Evolutionary conservation across 2,888 invertebrate species (phyloP).

Genomic region (Acanthopleura granulata): DNA sequence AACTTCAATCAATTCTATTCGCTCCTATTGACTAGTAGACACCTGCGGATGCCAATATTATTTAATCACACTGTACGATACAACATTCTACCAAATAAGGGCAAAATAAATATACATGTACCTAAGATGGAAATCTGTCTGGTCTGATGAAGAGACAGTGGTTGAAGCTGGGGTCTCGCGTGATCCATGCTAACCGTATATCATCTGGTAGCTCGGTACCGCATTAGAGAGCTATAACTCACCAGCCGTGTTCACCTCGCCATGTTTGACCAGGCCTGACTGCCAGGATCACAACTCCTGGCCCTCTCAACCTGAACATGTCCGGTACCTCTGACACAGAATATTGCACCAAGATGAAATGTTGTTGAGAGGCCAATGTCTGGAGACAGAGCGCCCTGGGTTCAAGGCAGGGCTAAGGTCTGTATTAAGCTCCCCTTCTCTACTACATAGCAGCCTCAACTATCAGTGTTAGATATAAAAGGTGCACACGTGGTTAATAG

Average conservation of each 20-base stretch:
- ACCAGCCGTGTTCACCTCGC: too few species aligned
- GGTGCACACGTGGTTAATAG: constrained; percentile 19
- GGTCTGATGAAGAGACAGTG: constrained; percentile 11
- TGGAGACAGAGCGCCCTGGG: too few species aligned
- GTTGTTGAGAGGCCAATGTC: not conserved
- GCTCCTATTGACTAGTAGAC: constrained; percentile 8
- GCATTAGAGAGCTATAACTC: too few species aligned
- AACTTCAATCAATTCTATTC: constrained; percentile 14
- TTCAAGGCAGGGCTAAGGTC: too few species aligned
- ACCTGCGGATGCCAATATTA: not conserved
- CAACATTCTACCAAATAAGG: constrained; percentile 13
- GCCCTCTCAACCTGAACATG: too few species aligned
- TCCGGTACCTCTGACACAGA: not conserved
- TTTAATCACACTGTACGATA: not conserved
- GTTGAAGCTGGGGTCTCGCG: not conserved
- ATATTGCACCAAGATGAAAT: constrained; percentile 9
- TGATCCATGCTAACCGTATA: too few species aligned
- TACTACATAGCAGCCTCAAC: constrained; percentile 9
- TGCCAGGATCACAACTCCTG: too few species aligned
- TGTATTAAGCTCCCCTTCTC: not conserved
- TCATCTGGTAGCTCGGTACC: too few species aligned
- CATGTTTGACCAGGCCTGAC: too few species aligned
- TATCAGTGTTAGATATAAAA: constrained; percentile 18
- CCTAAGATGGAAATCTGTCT: constrained; percentile 1
- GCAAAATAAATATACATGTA: constrained; percentile 4